Base-by-base conservation (phyloP, 2,113 vertebrate species). In the Nymphicus hollandicus region DNA sequence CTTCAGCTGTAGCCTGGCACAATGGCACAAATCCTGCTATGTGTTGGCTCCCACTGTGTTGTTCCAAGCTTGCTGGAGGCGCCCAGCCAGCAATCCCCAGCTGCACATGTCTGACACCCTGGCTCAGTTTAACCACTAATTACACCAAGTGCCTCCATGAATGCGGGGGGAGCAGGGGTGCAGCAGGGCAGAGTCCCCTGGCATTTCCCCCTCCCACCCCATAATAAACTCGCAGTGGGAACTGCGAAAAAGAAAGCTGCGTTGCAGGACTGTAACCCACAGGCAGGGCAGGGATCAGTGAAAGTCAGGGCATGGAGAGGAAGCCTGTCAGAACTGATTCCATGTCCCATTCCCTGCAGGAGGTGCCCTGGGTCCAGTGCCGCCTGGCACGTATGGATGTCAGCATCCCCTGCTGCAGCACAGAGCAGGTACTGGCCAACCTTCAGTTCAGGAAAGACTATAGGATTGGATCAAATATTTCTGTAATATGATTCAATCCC, bases 271-370 rank as follows among this genome's bases (percentile, higher is more conserved):
- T 60, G 39, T 53, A 19, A 31, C 8, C 14, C 10, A 10, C 0
- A 1, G 31, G 23, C 35, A 65, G 10, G 50, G 16, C 35, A 77
- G 55, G 27, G 39, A 9, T 60, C 72, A 91, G 35, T 74, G 55
- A 22, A 8, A 50, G 56, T 5, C 1, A 37, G 18, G 55, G 46
- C 37, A 50, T 6, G 11, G 35, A n/a, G 35, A 74, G 47, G 64
- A 49, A 71, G 46, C 15, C 7, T 0, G 1, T 50, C 37, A 28
- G 78, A 56, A 53, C 33, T 39, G 58, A 19, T 73, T 46, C 31
- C 29, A 4, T 10, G 4, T 24, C 33, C 15, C 1, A 0, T 28
- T 50, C 43, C 52, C 28, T 0, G 2, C 3, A 5, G 70, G 65
- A 79, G 29, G 28, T 79, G 50, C 46, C 4, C 29, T 23, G 65